phyloP scores from a whole-genome alignment of 2,113 vertebrate genomes.

The Sturnira hondurensis region DNA sequence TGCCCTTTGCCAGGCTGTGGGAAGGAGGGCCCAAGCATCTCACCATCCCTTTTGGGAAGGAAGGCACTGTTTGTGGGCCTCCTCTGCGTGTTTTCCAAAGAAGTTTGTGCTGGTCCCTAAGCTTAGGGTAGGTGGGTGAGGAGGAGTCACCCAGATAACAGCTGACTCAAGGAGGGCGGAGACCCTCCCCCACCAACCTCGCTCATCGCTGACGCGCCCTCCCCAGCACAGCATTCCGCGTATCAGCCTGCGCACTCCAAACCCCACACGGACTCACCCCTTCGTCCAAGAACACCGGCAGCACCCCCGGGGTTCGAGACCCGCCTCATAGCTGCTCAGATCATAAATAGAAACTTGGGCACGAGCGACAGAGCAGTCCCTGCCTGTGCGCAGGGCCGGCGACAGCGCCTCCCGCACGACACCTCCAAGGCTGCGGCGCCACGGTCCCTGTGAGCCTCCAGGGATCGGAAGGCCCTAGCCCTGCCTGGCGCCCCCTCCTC shows the following conservation, averaged over 20 bases:
- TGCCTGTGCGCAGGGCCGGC: neutral
- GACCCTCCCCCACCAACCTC: neutral
- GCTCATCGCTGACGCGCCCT: neutral
- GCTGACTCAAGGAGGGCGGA: neutral
- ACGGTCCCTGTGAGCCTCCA: neutral
- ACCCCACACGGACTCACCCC: conserved; percentile 30
- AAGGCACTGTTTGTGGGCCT: neutral
- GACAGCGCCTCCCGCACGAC: conserved; percentile 24
- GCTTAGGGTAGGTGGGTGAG: neutral
- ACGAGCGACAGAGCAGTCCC: neutral
- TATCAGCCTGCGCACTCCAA: neutral
- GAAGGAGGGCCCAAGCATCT: neutral
- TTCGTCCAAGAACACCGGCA: neutral
- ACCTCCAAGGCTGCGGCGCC: neutral
- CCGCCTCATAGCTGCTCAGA: neutral
- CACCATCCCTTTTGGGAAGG: neutral
- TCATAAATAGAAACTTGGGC: conserved; percentile 53
- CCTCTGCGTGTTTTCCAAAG: conserved; percentile 26
- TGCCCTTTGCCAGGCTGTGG: neutral
- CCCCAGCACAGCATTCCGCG: neutral
- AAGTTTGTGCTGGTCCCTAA: conserved; percentile 30
- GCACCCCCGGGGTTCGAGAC: neutral
- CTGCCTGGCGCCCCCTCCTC: neutral
- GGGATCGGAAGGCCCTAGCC: conserved; percentile 6
- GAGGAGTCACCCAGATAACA: conserved; percentile 12